phyloP scores from a whole-genome alignment of 2,888 invertebrate species.

The Pseudeuparius sepicola region DNA sequence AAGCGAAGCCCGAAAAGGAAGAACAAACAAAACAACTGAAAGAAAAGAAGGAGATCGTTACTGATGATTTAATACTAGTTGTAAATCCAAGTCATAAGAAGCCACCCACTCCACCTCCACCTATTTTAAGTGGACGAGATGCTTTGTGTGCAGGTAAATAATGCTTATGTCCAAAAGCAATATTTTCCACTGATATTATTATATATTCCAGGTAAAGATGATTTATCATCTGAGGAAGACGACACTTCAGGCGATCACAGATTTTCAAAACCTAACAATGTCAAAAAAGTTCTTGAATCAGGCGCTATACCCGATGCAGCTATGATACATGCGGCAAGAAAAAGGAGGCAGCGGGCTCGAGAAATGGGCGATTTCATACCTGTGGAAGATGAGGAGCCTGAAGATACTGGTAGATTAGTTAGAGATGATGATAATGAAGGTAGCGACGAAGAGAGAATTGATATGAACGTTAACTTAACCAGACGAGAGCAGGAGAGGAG shows the following conservation, averaged over 20 bases:
- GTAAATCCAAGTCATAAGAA: slow-evolving; percentile 36
- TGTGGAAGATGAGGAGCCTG: slow-evolving; percentile 40
- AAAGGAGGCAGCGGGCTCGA: slow-evolving; percentile 86
- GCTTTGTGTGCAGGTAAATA: slow-evolving; percentile 62
- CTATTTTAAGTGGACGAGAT: slow-evolving; percentile 68
- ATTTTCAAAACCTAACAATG: slow-evolving; percentile 57
- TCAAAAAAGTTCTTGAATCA: slow-evolving; percentile 72
- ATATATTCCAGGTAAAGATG: slow-evolving; percentile 44
- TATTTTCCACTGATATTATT: background rate
- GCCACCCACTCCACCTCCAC: slow-evolving; percentile 32
- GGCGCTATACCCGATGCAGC: slow-evolving; percentile 96
- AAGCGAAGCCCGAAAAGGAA: slow-evolving; percentile 37
- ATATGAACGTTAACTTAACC: slow-evolving; percentile 75
- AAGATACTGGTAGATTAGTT: slow-evolving; percentile 52
- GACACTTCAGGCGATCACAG: slow-evolving; percentile 39
- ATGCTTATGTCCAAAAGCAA: too few relatives aligned
- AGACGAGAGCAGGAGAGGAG: slow-evolving; percentile 65
- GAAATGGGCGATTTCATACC: slow-evolving; percentile 61
- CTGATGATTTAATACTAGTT: slow-evolving; percentile 57
- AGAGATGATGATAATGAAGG: slow-evolving; percentile 76
- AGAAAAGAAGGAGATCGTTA: slow-evolving; percentile 57
- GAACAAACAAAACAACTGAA: slow-evolving; percentile 35
- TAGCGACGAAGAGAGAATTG: slow-evolving; percentile 77
- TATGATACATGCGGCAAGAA: slow-evolving; percentile 94
- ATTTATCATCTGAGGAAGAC: slow-evolving; percentile 56